These are phyloP conservation scores for Cryptotis parvus DNA, from an alignment of 2,113 vertebrate species.

Conservation along the genomic window DNA sequence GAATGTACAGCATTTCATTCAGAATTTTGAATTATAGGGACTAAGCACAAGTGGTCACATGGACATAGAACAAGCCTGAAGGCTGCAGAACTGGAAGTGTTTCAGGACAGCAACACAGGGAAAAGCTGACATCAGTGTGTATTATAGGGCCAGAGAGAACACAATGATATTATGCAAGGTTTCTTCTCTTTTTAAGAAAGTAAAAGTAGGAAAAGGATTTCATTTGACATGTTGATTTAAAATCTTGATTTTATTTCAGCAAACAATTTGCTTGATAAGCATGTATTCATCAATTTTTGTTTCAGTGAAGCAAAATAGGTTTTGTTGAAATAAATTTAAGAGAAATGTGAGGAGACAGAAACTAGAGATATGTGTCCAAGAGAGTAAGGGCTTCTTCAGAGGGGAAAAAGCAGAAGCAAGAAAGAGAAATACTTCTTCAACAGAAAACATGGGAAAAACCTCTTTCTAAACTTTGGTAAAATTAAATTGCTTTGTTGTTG, in stretches of 20 bases:
- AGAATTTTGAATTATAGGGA: not conserved
- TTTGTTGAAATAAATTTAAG: too few relatives aligned
- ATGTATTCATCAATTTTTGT: slow-evolving; percentile 22
- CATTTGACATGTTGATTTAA: not conserved
- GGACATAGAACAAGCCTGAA: not conserved
- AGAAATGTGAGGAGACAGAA: too few relatives aligned
- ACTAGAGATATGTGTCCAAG: too few relatives aligned
- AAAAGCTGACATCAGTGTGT: not conserved
- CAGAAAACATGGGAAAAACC: too few relatives aligned
- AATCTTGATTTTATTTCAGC: slow-evolving; percentile 38
- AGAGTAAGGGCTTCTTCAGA: too few relatives aligned
- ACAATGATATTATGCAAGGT: not conserved
- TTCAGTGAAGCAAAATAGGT: too few relatives aligned
- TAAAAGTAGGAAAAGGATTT: too few relatives aligned
- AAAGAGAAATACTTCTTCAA: too few relatives aligned
- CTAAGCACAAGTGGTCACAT: not conserved
- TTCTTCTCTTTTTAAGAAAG: too few relatives aligned
- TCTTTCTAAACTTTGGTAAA: too few relatives aligned
- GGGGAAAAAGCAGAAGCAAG: too few relatives aligned
- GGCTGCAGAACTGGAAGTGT: not conserved
- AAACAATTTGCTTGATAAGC: slow-evolving; percentile 18
- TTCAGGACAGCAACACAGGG: not conserved
- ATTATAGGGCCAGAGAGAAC: not conserved
- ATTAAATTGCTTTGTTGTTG: too few relatives aligned
- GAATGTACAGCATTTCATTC: not conserved